Evolutionary conservation across 1,140 invertebrate genomes (phyloP).

Genomic region (Lepidurus couesii): DNA sequence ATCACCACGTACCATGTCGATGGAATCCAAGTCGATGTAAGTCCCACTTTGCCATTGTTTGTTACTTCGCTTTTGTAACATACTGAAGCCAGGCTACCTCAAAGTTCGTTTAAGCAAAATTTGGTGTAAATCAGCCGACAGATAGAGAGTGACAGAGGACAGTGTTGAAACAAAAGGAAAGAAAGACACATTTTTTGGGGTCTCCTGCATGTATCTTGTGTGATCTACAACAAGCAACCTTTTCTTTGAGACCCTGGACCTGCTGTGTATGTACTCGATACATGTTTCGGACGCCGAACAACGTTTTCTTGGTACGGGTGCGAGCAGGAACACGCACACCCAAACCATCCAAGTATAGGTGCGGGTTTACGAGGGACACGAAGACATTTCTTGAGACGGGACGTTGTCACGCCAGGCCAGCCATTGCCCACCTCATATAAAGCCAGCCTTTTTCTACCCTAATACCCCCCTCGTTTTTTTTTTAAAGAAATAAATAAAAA

Average conservation of each 20-base stretch:
- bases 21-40: conserved; percentile 38
- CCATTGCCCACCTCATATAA: conserved; percentile 10
- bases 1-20: conserved; percentile 36
- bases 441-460: background rate
- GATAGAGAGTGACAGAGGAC: too few relatives aligned
- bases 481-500: too few relatives aligned
- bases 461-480: background rate
- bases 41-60: background rate
- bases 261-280: background rate
- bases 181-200: too few relatives aligned
- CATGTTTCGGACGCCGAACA: background rate
- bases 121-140: too few relatives aligned
- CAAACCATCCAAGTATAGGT: background rate
- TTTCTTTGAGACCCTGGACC: too few relatives aligned
- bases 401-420: conserved; percentile 17
- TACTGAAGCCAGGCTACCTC: background rate
- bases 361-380: background rate
- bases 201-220: too few relatives aligned
- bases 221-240: too few relatives aligned
- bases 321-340: background rate
- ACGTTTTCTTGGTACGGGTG: background rate
- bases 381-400: conserved; percentile 12
- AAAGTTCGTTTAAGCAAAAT: too few relatives aligned
- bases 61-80: background rate
- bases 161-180: too few relatives aligned